phyloP scores from a whole-genome alignment of 2,888 invertebrate species.

The Folsomia candida region DNA sequence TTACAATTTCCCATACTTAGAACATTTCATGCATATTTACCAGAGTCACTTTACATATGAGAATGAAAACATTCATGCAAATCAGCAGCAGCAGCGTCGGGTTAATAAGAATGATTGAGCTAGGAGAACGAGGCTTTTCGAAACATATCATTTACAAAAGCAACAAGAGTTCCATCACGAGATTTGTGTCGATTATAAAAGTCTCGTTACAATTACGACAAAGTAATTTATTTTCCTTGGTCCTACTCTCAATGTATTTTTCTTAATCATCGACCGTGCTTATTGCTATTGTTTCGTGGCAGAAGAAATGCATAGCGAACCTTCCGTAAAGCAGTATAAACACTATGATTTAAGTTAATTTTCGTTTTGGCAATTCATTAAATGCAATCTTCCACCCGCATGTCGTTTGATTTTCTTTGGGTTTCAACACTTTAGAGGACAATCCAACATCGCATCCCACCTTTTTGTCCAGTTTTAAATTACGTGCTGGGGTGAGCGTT shows the following conservation, averaged over 20 bases:
- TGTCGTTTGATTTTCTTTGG: not conserved
- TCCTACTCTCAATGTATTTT: not conserved
- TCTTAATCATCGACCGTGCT: not conserved
- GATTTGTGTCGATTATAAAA: not conserved
- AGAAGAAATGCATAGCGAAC: not conserved
- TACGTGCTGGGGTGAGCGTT: not conserved
- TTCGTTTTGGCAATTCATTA: conserved; percentile 15
- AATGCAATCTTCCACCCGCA: not conserved
- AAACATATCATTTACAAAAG: conserved; percentile 3
- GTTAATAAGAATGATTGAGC: not conserved
- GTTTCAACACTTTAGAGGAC: conserved; percentile 13
- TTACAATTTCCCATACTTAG: not conserved
- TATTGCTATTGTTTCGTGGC: not conserved
- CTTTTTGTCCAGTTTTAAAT: not conserved
- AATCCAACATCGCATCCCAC: not conserved
- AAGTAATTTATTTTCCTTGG: not conserved
- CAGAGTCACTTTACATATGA: not conserved
- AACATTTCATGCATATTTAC: not conserved
- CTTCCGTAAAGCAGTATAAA: not conserved
- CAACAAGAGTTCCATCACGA: not conserved
- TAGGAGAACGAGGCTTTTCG: not conserved
- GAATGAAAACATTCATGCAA: not conserved
- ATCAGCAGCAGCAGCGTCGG: not conserved
- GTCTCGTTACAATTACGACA: conserved; percentile 6
- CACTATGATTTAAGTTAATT: conserved; percentile 13